Evolutionary conservation across 2,113 vertebrate genomes (phyloP).

Genomic region (Mastomys natalensis): DNA sequence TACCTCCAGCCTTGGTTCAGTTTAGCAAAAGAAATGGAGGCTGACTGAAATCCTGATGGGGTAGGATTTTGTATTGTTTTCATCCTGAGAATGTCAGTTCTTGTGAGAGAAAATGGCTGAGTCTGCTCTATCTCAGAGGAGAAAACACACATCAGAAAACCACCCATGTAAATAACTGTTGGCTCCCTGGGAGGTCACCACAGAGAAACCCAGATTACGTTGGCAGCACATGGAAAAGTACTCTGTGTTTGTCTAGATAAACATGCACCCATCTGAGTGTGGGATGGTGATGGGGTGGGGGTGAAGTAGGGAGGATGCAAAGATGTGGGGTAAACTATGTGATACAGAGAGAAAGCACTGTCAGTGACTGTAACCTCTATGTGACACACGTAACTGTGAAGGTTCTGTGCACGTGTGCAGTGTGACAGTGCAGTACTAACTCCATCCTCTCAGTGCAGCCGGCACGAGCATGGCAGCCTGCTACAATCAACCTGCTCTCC

Average conservation of each 20-base stretch:
- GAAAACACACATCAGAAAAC: constrained; percentile 54
- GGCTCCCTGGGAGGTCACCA: constrained; percentile 63
- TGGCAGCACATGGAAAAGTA: constrained; percentile 56
- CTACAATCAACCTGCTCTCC: not conserved
- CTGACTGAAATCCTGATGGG: not conserved
- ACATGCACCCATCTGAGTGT: not conserved
- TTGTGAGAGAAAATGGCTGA: constrained; percentile 66
- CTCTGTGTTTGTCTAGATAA: not conserved
- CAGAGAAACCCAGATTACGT: constrained; percentile 53
- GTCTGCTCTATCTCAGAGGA: constrained; percentile 59
- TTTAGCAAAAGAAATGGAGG: not conserved
- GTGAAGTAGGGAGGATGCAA: too few species aligned
- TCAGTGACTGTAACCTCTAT: not conserved
- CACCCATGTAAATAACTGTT: not conserved
- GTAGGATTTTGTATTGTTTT: not conserved
- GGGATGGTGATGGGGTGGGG: not conserved
- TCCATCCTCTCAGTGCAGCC: not conserved
- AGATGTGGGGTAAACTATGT: not conserved
- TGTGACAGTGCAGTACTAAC: not conserved
- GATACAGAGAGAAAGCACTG: not conserved
- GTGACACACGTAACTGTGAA: not conserved
- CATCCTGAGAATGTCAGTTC: not conserved
- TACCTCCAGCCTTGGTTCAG: not conserved
- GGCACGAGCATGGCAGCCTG: not conserved
- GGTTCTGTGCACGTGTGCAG: accelerated